Evolutionary conservation across 2,113 vertebrate genomes (phyloP).

Genomic region (Riparia riparia): DNA sequence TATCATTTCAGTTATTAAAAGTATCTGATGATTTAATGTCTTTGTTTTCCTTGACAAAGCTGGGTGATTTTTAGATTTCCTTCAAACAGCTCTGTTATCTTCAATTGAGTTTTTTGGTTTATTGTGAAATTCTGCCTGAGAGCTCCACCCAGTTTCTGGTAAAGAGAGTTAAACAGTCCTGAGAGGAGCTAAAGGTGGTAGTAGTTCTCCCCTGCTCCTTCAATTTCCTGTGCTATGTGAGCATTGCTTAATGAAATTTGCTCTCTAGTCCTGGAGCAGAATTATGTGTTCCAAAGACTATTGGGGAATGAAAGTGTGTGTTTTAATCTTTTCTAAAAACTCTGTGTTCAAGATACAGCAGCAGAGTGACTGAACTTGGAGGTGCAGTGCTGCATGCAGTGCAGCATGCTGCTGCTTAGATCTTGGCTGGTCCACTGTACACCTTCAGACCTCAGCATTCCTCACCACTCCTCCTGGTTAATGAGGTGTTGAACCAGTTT

Average conservation of each 20-base stretch:
- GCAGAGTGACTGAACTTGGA: background rate
- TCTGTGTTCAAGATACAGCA: background rate
- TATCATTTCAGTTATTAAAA: background rate
- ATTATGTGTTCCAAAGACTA: background rate
- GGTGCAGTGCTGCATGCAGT: background rate
- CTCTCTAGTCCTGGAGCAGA: background rate
- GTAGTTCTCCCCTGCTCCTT: background rate
- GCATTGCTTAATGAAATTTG: background rate
- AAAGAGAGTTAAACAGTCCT: background rate
- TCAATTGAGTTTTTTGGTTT: background rate
- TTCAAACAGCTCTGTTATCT: background rate
- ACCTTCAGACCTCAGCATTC: background rate
- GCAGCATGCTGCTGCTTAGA: background rate
- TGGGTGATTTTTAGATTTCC: background rate
- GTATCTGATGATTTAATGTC: background rate
- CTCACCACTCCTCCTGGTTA: background rate
- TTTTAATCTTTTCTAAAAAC: background rate
- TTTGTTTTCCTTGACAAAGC: background rate
- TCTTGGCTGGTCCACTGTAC: rapidly evolving
- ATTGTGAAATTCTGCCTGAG: background rate
- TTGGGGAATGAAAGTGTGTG: background rate
- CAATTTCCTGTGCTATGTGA: background rate
- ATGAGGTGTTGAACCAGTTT: background rate
- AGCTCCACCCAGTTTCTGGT: background rate
- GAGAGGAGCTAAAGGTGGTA: background rate